Conservation (phyloP, 37 sponge, comb jelly and placozoan species). For the Ephydatia muelleri region DNA sequence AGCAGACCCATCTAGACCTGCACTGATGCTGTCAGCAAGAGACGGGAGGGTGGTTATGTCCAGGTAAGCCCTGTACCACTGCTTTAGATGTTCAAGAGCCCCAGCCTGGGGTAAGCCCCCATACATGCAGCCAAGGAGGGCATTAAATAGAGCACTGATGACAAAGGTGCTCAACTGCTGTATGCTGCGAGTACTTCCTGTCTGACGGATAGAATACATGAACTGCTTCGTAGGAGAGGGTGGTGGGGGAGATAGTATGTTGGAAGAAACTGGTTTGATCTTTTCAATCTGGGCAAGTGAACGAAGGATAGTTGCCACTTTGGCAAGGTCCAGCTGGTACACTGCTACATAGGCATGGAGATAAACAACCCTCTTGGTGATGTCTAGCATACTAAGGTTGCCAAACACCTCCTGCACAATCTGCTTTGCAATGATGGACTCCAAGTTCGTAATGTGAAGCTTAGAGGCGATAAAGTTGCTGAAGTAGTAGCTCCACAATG, state of each 20-base stretch:
- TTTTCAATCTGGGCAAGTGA: conserved; percentile 55
- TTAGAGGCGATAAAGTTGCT: conserved; percentile 12
- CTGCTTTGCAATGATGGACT: conserved; percentile 22
- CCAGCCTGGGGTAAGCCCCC: not conserved
- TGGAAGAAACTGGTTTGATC: conserved; percentile 14
- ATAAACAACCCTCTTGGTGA: not conserved
- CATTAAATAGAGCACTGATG: conserved; percentile 46
- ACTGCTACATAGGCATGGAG: conserved; percentile 51
- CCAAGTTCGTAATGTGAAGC: conserved; percentile 10
- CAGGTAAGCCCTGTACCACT: not conserved
- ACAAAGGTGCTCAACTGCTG: conserved; percentile 40
- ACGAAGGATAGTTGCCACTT: conserved; percentile 52
- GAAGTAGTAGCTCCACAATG: conserved; percentile 10
- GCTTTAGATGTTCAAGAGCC: not conserved
- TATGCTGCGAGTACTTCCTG: conserved; percentile 22
- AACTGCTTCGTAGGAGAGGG: conserved; percentile 16
- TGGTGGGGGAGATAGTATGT: not conserved
- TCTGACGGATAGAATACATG: conserved; percentile 10
- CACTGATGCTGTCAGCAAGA: not conserved
- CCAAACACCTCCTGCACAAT: conserved; percentile 43
- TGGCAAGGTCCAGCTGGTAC: conserved; percentile 69
- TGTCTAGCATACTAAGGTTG: conserved; percentile 13
- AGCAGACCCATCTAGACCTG: not conserved
- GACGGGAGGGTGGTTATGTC: conserved; percentile 24
- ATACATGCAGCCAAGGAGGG: conserved; percentile 40